phyloP scores from a whole-genome alignment of 2,888 invertebrate genomes.

The Luperina nickerlii region DNA sequence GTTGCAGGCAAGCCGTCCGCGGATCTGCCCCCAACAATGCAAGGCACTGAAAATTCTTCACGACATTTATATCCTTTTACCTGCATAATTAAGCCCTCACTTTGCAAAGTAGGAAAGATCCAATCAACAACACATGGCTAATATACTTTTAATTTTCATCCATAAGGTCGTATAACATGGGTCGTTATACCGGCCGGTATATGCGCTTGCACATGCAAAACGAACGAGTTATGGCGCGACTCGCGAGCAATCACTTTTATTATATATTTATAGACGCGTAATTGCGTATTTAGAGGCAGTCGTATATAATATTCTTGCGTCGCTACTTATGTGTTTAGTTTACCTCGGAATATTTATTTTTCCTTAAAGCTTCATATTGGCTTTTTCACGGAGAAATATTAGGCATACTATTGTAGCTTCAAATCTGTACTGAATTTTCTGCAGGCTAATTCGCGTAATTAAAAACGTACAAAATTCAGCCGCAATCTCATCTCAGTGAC shows the following conservation, averaged over 20 bases:
- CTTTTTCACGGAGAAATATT: background rate
- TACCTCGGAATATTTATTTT: background rate
- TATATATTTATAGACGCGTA: constrained; percentile 36
- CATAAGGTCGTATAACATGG: constrained; percentile 11
- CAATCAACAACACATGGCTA: background rate
- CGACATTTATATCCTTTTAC: no score
- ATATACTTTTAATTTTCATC: constrained; percentile 19
- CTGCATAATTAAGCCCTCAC: background rate
- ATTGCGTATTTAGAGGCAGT: constrained; percentile 34
- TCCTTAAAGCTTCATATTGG: background rate
- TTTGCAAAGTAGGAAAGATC: background rate
- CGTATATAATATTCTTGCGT: constrained; percentile 9
- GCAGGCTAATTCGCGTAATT: background rate
- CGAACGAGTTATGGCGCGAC: constrained; percentile 34
- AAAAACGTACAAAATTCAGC: background rate
- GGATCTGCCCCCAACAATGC: background rate
- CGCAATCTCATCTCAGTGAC: no score
- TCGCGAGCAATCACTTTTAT: constrained; percentile 44
- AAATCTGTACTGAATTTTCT: background rate
- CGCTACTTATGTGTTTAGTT: background rate
- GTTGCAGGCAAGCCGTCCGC: background rate
- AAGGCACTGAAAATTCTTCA: background rate
- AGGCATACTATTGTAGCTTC: background rate
- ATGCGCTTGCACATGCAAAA: constrained; percentile 36
- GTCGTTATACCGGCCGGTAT: constrained; percentile 14